These are phyloP conservation scores for Antechinus flavipes DNA, from an alignment of 2,113 vertebrate genomes.

Conservation along the genomic window DNA sequence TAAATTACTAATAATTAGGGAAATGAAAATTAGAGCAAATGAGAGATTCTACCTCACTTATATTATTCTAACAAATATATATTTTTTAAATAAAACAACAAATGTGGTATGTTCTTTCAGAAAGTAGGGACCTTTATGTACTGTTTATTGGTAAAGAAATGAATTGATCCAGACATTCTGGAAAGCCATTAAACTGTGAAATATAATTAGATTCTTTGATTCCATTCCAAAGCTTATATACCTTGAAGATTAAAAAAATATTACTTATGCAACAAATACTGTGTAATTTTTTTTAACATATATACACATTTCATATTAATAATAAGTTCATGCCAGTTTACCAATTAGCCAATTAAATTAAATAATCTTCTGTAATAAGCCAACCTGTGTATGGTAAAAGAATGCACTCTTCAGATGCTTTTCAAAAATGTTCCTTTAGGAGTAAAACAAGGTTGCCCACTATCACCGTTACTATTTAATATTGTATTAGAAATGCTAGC, in stretches of 20 bases:
- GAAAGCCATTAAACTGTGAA: neutral
- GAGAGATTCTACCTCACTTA: neutral
- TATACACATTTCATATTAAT: constrained; percentile 17
- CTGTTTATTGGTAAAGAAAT: neutral
- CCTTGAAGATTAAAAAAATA: neutral
- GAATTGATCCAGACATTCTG: neutral
- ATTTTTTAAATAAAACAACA: neutral
- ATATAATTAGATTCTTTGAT: neutral
- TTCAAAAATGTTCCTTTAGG: neutral
- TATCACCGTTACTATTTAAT: too few relatives aligned
- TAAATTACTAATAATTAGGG: neutral
- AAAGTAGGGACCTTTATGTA: neutral
- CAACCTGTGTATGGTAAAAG: neutral
- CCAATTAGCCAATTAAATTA: neutral
- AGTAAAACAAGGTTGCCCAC: too few relatives aligned
- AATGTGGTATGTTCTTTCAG: neutral
- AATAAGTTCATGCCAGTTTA: constrained; percentile 8
- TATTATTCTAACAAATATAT: neutral
- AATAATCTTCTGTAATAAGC: neutral
- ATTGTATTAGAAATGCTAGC: too few relatives aligned
- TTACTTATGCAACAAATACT: neutral
- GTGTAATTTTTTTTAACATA: neutral
- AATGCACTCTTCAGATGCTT: neutral
- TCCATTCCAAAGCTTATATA: neutral
- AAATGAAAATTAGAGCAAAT: neutral